Evolutionary conservation across 64 coral and sea anemone species (phyloP).

Genomic region (Montipora foliosa): DNA sequence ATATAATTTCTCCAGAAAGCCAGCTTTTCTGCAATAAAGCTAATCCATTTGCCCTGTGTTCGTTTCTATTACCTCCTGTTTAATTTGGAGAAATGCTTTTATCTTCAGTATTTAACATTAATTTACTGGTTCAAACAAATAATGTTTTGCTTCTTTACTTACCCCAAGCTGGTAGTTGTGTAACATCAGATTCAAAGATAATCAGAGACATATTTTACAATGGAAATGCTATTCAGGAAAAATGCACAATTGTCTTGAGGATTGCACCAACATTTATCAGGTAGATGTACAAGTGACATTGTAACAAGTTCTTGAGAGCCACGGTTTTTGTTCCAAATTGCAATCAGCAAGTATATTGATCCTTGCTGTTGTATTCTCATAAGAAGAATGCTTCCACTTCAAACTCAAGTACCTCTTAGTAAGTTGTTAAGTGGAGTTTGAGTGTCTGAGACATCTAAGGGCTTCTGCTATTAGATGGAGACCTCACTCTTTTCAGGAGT

Average conservation of each 20-base stretch:
- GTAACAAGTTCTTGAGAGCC: neutral
- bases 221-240: constrained; percentile 88
- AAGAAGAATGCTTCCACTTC: too few species aligned
- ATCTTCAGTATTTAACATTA: neutral
- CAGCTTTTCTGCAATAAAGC: too few species aligned
- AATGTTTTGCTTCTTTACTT: neutral
- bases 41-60: too few species aligned
- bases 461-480: too few species aligned
- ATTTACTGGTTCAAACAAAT: neutral
- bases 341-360: neutral
- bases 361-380: too few species aligned
- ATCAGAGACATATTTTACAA: constrained; percentile 93
- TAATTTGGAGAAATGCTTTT: too few species aligned
- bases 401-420: too few species aligned
- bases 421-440: too few species aligned
- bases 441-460: too few species aligned
- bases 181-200: constrained; percentile 94
- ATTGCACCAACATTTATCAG: constrained; percentile 99
- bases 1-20: too few species aligned
- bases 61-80: too few species aligned
- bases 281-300: neutral
- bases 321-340: neutral
- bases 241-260: constrained; percentile 89
- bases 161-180: constrained; percentile 86
- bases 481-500: too few species aligned